These are phyloP conservation scores for Fabriciana adippe DNA, from an alignment of 2,888 invertebrate genomes.

Conservation along the genomic window DNA sequence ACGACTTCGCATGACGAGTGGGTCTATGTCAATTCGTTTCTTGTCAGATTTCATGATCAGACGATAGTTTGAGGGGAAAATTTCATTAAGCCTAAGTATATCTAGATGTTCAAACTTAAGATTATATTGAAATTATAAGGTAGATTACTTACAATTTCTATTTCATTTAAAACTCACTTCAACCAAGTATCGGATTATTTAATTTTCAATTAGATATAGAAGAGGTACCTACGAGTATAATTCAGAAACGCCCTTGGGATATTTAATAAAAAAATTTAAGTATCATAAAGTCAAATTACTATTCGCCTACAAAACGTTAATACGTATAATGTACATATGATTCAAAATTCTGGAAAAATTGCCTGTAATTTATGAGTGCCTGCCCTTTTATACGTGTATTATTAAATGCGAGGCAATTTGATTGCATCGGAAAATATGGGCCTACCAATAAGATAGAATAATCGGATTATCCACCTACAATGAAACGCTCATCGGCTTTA, in stretches of 20 bases:
- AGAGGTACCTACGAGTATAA: too few species aligned
- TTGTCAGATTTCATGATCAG: conserved; percentile 42
- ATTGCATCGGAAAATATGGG: conserved; percentile 43
- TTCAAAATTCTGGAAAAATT: neutral
- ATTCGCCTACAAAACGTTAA: neutral
- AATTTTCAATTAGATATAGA: too few species aligned
- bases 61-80: conserved; percentile 18
- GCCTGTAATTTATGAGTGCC: neutral
- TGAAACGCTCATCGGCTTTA: conserved; percentile 57
- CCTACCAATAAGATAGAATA: conserved; percentile 59
- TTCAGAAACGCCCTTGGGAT: too few species aligned
- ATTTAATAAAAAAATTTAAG: too few species aligned
- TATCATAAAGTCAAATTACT: too few species aligned
- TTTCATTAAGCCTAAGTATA: neutral
- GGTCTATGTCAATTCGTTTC: conserved; percentile 59
- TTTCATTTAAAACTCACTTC: too few species aligned
- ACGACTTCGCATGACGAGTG: conserved; percentile 61
- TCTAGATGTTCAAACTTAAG: neutral
- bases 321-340: neutral
- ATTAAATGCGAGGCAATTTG: neutral
- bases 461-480: conserved; percentile 60
- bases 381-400: neutral
- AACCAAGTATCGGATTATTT: too few species aligned
- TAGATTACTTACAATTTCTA: too few species aligned
- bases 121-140: too few species aligned